Conservation (phyloP, 2,113 vertebrate genomes). For the Dryoscopus gambensis region DNA sequence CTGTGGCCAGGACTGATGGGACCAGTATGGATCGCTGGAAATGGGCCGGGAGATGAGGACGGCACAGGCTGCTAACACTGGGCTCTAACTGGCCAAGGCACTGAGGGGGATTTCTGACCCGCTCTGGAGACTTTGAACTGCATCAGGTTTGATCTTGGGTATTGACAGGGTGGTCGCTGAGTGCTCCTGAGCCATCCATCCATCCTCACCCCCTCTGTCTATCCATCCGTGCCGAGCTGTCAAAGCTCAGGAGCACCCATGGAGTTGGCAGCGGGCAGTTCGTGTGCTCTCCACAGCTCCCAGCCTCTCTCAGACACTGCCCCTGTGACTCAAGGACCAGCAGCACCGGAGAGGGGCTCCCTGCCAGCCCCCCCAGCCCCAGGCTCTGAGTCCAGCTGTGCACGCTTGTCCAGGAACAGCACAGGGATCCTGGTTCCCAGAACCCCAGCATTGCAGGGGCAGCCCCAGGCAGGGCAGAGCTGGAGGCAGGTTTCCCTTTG, state of each 20-base stretch:
- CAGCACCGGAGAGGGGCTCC: neutral
- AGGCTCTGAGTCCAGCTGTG: neutral
- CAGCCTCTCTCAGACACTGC: neutral
- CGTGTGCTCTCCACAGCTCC: neutral
- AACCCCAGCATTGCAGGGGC: rapidly evolving
- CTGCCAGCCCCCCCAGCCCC: neutral
- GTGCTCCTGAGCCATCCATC: neutral
- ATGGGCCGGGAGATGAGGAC: neutral
- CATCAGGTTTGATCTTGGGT: neutral
- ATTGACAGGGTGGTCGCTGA: neutral
- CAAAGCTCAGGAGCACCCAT: neutral
- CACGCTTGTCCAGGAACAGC: neutral
- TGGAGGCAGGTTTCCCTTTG: neutral
- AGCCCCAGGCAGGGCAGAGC: neutral
- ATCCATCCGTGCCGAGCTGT: neutral
- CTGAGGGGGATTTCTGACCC: neutral
- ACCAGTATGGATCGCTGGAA: constrained; percentile 35
- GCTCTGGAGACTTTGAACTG: neutral
- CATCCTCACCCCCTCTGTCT: neutral
- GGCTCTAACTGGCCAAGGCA: neutral
- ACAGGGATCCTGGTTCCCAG: neutral
- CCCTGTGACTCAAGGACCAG: neutral
- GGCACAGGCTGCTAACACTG: neutral
- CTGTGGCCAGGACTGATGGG: constrained; percentile 39
- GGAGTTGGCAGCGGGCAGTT: neutral